A percentile compares a stretch with the other conserved stretches of the same genome.
Conservation (phyloP, 2,797 vertebrate species). For the Galagoides demidoff region DNA sequence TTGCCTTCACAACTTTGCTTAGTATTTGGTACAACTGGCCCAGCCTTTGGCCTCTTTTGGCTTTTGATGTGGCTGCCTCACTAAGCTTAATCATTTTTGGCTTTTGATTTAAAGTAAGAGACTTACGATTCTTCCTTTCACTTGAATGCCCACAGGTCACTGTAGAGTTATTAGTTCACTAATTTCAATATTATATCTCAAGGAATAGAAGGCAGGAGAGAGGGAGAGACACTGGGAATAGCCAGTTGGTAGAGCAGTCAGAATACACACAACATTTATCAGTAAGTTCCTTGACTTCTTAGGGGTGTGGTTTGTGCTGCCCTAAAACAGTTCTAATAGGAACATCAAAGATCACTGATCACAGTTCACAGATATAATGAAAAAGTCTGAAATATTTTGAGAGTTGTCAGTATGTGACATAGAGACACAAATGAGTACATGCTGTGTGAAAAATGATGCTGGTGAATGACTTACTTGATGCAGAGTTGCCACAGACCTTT, state of each 20-base stretch:
- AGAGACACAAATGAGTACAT: neutral
- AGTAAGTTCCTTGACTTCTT: neutral
- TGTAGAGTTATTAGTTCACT: neutral
- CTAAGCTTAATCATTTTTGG: neutral
- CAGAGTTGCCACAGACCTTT: neutral
- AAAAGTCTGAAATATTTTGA: neutral
- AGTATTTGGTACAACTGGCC: neutral
- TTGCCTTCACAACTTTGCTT: neutral
- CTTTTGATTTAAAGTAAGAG: neutral
- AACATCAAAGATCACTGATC: neutral
- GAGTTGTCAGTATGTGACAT: neutral
- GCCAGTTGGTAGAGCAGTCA: neutral
- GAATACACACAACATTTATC: neutral
- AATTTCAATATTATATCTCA: neutral
- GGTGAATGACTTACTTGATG: neutral
- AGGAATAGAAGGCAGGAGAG: neutral
- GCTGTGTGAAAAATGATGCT: neutral
- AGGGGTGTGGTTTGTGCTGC: neutral
- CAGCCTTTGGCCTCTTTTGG: neutral
- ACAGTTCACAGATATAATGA: neutral
- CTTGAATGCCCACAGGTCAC: neutral
- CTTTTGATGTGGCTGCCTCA: neutral
- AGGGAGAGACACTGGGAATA: neutral
- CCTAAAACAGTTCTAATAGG: neutral
- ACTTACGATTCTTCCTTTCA: neutral